Base-by-base conservation (phyloP, 2,888 invertebrate species). In the Craniophora ligustri region DNA sequence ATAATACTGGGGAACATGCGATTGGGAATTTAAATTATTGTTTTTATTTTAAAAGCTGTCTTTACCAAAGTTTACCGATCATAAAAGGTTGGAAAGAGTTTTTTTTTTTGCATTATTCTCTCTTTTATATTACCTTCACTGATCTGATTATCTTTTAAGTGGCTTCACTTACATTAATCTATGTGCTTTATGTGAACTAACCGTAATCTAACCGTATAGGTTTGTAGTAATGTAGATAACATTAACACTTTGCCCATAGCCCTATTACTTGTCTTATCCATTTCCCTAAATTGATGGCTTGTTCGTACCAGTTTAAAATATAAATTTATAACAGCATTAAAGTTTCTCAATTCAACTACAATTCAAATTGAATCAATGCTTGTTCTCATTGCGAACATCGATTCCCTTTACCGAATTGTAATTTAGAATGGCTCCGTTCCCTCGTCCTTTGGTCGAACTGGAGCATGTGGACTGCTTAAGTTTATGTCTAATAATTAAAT, bases 351-450 rank as follows among this genome's bases (percentile, higher is more conserved):
- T 67, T 45, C 55, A 55, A 57, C 56, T 49, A 70, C 70, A 59
- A 70, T 72, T 72, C 72, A 58, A 70, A 66, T 68, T 61, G 68
- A 66, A 66, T 65, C 53, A 73, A 67, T 70, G 66, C 71, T 68
- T 64, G 67, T 67, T 62, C 58, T 60, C 28, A 39, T 62, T 64
- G 57, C 51, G 56, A 71, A 74, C 71, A 76, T 62, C 49, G 70
- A 70, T 77, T 72, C 71, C 71, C 66, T 77, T 77, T 76, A 74
- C 76, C 65, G 63, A 75, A 81, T 72, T 76, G 70, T 72, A 75
- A 79, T 72, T 78, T 76, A 76, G 76, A 81, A 72, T 70, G 77
- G 72, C 61, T 61, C 70, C 78, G 55, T 79, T 79, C 79, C 72
- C 79, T 76, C 71, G 79, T 81, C 79, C 78, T 80, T 79, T 74